Conservation (phyloP, 2,113 vertebrate species). For the Telmatochromis brachygnathus region DNA sequence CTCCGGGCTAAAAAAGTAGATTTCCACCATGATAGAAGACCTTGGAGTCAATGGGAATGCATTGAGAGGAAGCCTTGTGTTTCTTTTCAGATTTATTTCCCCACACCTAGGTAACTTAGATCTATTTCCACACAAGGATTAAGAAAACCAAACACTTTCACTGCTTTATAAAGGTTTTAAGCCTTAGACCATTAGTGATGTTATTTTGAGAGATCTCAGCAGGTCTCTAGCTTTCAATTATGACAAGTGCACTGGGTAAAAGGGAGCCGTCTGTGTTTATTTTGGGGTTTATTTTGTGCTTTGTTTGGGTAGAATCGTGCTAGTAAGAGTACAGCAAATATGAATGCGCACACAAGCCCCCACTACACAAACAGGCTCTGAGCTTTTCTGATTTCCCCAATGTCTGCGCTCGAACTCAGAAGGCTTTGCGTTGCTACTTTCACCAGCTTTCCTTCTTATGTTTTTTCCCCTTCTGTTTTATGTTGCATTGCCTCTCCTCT, state of each 20-base stretch:
- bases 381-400: conserved; percentile 49
- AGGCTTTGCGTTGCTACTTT: conserved; percentile 25
- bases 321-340: conserved; percentile 1
- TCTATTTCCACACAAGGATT: not conserved
- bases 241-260: not conserved
- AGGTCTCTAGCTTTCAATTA: not conserved
- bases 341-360: not conserved
- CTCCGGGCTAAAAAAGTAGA: not conserved
- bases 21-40: not conserved
- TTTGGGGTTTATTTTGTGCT: conserved; percentile 8
- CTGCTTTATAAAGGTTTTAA: not conserved
- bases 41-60: not conserved
- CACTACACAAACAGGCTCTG: conserved; percentile 11
- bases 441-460: not conserved
- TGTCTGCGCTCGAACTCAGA: conserved; percentile 1
- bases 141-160: not conserved
- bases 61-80: not conserved
- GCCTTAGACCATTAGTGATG: not conserved
- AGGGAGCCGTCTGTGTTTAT: not conserved
- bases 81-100: not conserved
- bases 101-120: not conserved
- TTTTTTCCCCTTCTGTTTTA: not conserved
- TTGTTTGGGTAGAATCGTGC: conserved; percentile 1
- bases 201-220: not conserved
- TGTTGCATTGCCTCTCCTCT: not conserved